Evolutionary conservation across 2,113 vertebrate genomes (phyloP).

Genomic region (Urocolius indicus): DNA sequence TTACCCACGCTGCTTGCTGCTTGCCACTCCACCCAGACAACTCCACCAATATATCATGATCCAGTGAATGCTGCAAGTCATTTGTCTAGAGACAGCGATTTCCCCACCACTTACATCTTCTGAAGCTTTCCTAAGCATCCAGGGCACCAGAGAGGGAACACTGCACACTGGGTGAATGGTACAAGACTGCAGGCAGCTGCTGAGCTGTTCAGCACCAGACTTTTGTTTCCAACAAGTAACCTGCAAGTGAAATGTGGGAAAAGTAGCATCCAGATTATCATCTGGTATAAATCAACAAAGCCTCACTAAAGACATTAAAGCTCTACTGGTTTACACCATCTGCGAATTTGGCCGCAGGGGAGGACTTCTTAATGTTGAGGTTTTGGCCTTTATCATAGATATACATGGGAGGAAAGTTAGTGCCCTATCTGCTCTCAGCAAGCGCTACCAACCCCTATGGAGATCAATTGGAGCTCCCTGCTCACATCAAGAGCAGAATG

Average conservation of each 20-base stretch:
- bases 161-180: rapidly evolving
- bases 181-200: rapidly evolving
- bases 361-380: conserved; percentile 20
- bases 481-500: conserved; percentile 48
- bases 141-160: neutral
- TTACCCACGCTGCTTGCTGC: neutral
- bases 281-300: conserved; percentile 55
- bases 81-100: neutral
- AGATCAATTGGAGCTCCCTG: conserved; percentile 51
- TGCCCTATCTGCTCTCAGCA: conserved; percentile 40
- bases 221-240: conserved; percentile 6
- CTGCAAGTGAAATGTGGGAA: conserved; percentile 30
- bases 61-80: neutral
- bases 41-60: neutral
- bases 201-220: neutral
- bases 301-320: conserved; percentile 54
- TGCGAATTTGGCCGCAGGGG: conserved; percentile 39
- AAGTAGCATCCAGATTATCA: conserved; percentile 40
- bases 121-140: neutral
- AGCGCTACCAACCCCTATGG: conserved; percentile 22
- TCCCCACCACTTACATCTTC: neutral
- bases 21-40: neutral
- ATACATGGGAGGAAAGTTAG: conserved; percentile 48
- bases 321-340: conserved; percentile 46
- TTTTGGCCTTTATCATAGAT: conserved; percentile 54